Evolutionary conservation across 2,888 invertebrate genomes (phyloP).

Genomic region (Cephonodes hylas): DNA sequence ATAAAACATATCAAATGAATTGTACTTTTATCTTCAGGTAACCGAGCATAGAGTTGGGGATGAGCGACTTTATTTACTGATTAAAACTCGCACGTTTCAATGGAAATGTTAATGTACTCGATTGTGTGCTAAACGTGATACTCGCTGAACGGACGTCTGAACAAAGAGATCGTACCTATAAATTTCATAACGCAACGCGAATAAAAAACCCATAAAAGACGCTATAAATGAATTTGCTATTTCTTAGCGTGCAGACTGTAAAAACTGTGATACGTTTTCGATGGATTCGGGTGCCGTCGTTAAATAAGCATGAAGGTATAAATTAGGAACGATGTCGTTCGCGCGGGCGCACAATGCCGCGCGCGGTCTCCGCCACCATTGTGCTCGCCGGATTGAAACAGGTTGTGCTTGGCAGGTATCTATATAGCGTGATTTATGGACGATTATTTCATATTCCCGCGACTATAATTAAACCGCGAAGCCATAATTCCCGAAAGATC

Average conservation of each 20-base stretch:
- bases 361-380: conserved; percentile 53
- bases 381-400: conserved; percentile 78
- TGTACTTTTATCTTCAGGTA: conserved; percentile 11
- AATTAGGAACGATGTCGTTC: conserved; percentile 64
- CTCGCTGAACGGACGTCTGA: conserved; percentile 56
- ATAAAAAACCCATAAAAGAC: conserved; percentile 60
- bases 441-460: conserved; percentile 72
- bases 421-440: conserved; percentile 73
- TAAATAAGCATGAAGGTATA: conserved; percentile 77
- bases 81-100: conserved; percentile 59
- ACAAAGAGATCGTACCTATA: conserved; percentile 68
- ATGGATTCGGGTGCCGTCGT: conserved; percentile 55
- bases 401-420: conserved; percentile 78
- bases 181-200: conserved; percentile 55
- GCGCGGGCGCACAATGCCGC: conserved; percentile 58
- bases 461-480: conserved; percentile 74
- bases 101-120: conserved; percentile 71
- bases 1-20: conserved; percentile 14
- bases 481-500: conserved; percentile 71
- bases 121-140: conserved; percentile 73
- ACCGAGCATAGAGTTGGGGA: conserved; percentile 29
- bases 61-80: conserved; percentile 49
- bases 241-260: conserved; percentile 56
- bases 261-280: conserved; percentile 58
- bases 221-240: conserved; percentile 63